These are phyloP conservation scores for Hemicrepidius hirtus DNA, from an alignment of 2,888 invertebrate genomes.

Conservation along the genomic window DNA sequence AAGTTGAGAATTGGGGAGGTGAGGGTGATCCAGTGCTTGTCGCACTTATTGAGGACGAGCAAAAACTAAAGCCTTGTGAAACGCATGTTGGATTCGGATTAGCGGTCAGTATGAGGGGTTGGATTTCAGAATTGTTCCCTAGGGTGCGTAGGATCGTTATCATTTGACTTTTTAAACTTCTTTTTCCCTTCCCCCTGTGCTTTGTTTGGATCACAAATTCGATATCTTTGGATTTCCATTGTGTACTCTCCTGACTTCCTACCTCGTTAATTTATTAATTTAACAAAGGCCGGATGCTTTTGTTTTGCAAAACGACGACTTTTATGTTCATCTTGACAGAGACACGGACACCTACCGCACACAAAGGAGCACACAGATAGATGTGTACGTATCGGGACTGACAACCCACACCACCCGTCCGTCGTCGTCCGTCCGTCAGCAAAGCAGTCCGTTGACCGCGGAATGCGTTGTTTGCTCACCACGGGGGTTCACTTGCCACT, in stretches of 20 bases:
- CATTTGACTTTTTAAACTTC: slow-evolving; percentile 3
- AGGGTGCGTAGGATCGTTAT: slow-evolving; percentile 5
- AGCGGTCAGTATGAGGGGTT: background rate
- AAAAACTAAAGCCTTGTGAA: background rate
- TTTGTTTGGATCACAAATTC: slow-evolving; percentile 12
- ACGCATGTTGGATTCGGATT: background rate
- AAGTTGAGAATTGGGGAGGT: no score
- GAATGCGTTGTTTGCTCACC: slow-evolving; percentile 36
- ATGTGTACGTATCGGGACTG: slow-evolving; percentile 38
- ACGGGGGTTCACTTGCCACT: slow-evolving; percentile 34
- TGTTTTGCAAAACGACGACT: slow-evolving; percentile 27
- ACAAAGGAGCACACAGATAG: slow-evolving; percentile 35
- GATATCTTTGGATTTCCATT: slow-evolving; percentile 15
- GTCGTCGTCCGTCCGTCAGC: slow-evolving; percentile 28
- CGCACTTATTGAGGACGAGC: no score
- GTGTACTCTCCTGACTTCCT: slow-evolving; percentile 12
- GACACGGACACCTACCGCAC: slow-evolving; percentile 34
- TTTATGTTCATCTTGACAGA: slow-evolving; percentile 24
- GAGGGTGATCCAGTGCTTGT: no score
- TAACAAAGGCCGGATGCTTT: slow-evolving; percentile 26
- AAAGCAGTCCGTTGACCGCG: slow-evolving; percentile 39
- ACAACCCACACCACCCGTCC: slow-evolving; percentile 39
- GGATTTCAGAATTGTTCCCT: background rate
- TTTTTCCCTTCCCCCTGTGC: background rate
- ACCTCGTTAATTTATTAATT: slow-evolving; percentile 30